These are phyloP conservation scores for Cryptotermes secundus DNA, from an alignment of 1,140 invertebrate genomes.

Conservation along the genomic window DNA sequence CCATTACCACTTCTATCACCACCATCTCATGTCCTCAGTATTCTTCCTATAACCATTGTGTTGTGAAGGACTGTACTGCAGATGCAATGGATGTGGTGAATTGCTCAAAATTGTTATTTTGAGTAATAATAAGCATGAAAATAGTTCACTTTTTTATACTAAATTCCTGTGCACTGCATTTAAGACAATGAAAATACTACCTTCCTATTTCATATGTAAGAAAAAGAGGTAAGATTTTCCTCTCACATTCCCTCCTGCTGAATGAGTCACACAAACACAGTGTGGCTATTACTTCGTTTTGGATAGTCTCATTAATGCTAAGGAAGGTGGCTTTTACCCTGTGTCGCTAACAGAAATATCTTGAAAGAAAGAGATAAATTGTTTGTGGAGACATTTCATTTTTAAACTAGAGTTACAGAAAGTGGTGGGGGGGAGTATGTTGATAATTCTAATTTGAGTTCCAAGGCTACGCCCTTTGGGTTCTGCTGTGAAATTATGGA, in stretches of 20 bases:
- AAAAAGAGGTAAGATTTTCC: neutral
- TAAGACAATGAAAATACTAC: neutral
- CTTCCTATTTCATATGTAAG: neutral
- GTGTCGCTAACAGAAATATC: slow-evolving; percentile 28
- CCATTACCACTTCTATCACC: no score
- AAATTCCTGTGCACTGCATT: slow-evolving; percentile 28
- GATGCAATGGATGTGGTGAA: neutral
- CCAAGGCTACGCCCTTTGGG: slow-evolving; percentile 30
- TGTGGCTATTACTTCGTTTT: slow-evolving; percentile 20
- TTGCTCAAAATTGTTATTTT: neutral
- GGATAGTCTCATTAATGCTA: neutral
- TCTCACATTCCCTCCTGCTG: neutral
- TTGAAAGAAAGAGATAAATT: slow-evolving; percentile 33
- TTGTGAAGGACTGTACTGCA: neutral
- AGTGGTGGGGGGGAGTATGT: slow-evolving; percentile 15
- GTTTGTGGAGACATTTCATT: slow-evolving; percentile 35
- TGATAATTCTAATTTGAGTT: slow-evolving; percentile 21
- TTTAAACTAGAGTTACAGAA: slow-evolving; percentile 6
- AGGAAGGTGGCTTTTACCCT: slow-evolving; percentile 24
- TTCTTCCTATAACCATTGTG: neutral
- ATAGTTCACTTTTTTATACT: slow-evolving; percentile 22
- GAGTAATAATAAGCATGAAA: neutral
- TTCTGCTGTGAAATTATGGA: slow-evolving; percentile 27
- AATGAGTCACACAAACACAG: neutral
- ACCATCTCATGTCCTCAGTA: neutral